A percentile compares a stretch with the other conserved stretches of the same genome.
These are phyloP conservation scores for Cuniculus paca DNA, from an alignment of 2,797 vertebrate genomes.

Conservation along the genomic window DNA sequence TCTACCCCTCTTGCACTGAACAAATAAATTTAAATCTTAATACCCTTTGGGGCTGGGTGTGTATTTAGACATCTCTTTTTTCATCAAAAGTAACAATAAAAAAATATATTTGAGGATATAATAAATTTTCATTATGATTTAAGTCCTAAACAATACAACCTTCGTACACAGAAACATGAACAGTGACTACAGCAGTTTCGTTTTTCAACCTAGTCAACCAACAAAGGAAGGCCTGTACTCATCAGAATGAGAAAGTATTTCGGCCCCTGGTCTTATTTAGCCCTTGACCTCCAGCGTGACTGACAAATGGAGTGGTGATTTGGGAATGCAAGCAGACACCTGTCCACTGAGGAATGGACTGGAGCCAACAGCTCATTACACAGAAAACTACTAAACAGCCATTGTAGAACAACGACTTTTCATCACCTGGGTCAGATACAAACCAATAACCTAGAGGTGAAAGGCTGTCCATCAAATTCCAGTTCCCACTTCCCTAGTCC, in stretches of 20 bases:
- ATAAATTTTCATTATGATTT: slow-evolving; percentile 71
- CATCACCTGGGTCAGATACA: slow-evolving; percentile 86
- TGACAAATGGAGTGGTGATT: slow-evolving; percentile 82
- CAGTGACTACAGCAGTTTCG: slow-evolving; percentile 54
- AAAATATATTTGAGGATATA: slow-evolving; percentile 57
- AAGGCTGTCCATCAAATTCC: slow-evolving; percentile 86
- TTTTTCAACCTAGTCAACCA: slow-evolving; percentile 76
- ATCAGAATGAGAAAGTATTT: slow-evolving; percentile 79
- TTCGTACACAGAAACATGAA: slow-evolving; percentile 69
- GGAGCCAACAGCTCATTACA: slow-evolving; percentile 84
- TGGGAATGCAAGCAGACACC: slow-evolving; percentile 81
- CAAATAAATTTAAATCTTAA: slow-evolving; percentile 70
- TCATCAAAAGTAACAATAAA: slow-evolving; percentile 21
- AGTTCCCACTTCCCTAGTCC: slow-evolving; percentile 78
- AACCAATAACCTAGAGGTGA: slow-evolving; percentile 86
- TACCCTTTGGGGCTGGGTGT: slow-evolving; percentile 1
- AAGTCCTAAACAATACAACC: slow-evolving; percentile 65
- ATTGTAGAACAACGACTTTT: slow-evolving; percentile 81
- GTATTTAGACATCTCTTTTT: slow-evolving; percentile 62
- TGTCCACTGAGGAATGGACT: slow-evolving; percentile 83
- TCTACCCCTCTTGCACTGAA: slow-evolving; percentile 1
- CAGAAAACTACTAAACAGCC: slow-evolving; percentile 81
- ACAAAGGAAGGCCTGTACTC: slow-evolving; percentile 81
- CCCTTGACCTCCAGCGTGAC: slow-evolving; percentile 83
- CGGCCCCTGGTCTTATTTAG: slow-evolving; percentile 74